Evolutionary conservation across 30 jellyfish, hydroid and myxozoan genomes (phyloP), one percentile per base, ranked within the genome.

Genomic region (Pelagia noctiluca): DNA sequence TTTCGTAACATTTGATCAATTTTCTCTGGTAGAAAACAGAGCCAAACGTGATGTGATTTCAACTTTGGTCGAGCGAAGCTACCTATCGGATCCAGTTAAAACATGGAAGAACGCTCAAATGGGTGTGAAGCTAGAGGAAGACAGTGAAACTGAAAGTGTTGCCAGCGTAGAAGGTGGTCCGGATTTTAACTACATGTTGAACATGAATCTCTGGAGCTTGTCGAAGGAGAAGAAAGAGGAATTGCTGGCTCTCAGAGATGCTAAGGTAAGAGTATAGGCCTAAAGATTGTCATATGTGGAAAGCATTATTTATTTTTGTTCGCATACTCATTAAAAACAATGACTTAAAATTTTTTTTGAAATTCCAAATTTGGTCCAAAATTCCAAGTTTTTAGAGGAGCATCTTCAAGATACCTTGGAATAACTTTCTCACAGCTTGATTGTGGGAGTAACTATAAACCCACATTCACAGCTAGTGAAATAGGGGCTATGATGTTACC

Each of bases 41-140:
- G 82, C 75, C 78, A 95, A 95, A 72, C 84, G 96, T 3, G 99
- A 95, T 57, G 90, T 95, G 23, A 62, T 95, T 0, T 46, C 90
- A 38, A 71, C 73, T 64, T 83, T 95, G 60, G 88, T 69, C 23
- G 97, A 82, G 71, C 66, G 87, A 34, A 92, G 97, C 2, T 95
- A 35, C 77, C 50, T 61, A 10, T 83, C 99, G 1, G 99, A 95
- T 69, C 99, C 99, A 21, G 99, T 95, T 52, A 95, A 95, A 72
- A 77, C 96, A 28, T 93, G 98, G 98, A 93, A 87, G 54, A 69
- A 68, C 46, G 28, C 82, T 24, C 68, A 46, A 12, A 62, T 63
- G 61, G 92, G 72, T 18, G 47, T 3, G 0, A 22, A 22, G n/a
- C 7, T 60, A 53, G 88, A 77, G 38, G 89, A 82, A 82, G 96